Base-by-base conservation (phyloP, 2,888 invertebrate species). In the Drosophila affinis region DNA sequence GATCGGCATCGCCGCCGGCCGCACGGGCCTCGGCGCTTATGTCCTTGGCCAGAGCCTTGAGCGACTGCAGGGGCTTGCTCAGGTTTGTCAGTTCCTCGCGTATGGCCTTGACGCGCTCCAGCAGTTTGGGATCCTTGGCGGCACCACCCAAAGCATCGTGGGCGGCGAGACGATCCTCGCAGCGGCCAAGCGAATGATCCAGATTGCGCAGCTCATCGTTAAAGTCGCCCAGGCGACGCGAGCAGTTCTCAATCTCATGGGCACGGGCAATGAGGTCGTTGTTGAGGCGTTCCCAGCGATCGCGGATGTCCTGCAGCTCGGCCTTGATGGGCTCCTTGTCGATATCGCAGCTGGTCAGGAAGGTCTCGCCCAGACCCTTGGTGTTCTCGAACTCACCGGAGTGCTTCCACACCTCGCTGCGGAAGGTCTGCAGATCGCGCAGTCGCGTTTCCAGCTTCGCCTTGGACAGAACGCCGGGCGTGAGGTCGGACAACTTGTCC, bases 371-470 rank as follows among this genome's bases (percentile, higher is more conserved):
- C 3, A 97, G 93, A 0, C 95, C 95, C 89, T 95, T 95, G 78
- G 96, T 96, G 91, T 96, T 97, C 88, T 98, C 98, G 87, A 96
- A 98, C 92, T 98, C 98, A 10, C 98, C 98, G 14, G 97, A 96
- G 88, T 93, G 97, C 91, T 98, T 97, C 96, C 98, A 97, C 0
- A 98, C 95, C 86, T 98, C 98, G 88, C 98, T 98, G 82, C 98
- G 95, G 93, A 98, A 96, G 55, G 94, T 94, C 87, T 98, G 97
- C 62, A 98, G 93, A 84, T 98, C 98, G 59, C 96, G 95, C 5
- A 98, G 93, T 90, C 98, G 97, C 80, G 96, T 96, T 89, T 97
- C 97, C 17, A 98, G 95, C 81, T 97, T 97, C 68, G 96, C 95
- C 89, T 96, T 96, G 75, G 96, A 96, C 92, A 98, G 96, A 1